phyloP scores from a whole-genome alignment of 1,140 invertebrate species.

The Drosophila subobscura region DNA sequence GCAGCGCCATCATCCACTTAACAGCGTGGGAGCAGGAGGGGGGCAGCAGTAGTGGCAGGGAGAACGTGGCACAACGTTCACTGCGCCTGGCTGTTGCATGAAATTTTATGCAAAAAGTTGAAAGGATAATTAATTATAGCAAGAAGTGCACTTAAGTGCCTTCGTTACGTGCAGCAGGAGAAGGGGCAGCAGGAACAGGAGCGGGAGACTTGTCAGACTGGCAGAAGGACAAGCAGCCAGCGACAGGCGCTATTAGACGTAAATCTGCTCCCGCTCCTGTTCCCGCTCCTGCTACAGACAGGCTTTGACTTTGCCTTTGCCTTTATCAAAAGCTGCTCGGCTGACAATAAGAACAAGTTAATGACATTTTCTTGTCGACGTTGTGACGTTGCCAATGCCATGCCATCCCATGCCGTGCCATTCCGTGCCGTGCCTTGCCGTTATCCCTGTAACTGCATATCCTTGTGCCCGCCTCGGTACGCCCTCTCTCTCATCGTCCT shows the following conservation, averaged over 20 bases:
- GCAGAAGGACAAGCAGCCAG: conserved; percentile 33
- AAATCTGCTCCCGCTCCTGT: conserved; percentile 52
- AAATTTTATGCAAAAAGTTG: conserved; percentile 82
- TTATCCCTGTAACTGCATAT: conserved; percentile 52
- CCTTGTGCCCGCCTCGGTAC: conserved; percentile 25
- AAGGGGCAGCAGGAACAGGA: background rate
- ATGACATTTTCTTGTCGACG: conserved; percentile 80
- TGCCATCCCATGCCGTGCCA: background rate
- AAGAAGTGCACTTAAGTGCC: conserved; percentile 82
- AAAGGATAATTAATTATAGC: conserved; percentile 83
- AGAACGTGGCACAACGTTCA: conserved; percentile 16
- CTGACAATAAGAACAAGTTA: conserved; percentile 81
- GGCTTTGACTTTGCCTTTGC: conserved; percentile 72
- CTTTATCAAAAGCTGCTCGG: conserved; percentile 72
- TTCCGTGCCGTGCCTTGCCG: background rate
- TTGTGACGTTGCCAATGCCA: conserved; percentile 26
- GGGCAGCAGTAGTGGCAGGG: conserved; percentile 28
- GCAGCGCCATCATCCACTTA: no score
- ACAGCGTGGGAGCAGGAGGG: background rate
- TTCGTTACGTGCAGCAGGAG: conserved; percentile 73
- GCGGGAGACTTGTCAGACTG: conserved; percentile 19
- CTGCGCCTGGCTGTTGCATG: conserved; percentile 67
- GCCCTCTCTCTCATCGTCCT: background rate
- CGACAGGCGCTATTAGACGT: conserved; percentile 66
- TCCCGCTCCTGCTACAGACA: conserved; percentile 51